Evolutionary conservation across 1,140 invertebrate genomes (phyloP), one percentile per base, ranked within the genome.

Genomic region (Magallana gigas): DNA sequence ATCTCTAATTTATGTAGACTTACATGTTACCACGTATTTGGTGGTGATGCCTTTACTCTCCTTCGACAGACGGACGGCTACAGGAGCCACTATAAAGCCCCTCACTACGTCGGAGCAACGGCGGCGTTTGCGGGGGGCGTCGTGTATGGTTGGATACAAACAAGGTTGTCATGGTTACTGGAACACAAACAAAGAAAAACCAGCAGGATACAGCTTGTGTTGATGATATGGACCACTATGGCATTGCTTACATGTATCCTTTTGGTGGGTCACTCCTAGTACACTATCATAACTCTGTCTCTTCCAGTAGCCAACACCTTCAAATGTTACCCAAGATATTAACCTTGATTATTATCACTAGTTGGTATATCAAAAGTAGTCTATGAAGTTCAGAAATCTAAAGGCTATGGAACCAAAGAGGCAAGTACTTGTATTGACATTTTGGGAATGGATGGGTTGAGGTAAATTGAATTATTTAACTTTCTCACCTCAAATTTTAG

Each of bases 121-220:
- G 36, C 36, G 68, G 68, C 23, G 18, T 76, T 76, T 76, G 23
- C 29, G 23, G 68, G 68, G 5, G 68, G 68, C 7, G 68, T 76
- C 12, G 68, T 76, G 7, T 76, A 76, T 23, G 68, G 68, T 8
- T 76, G 68, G 68, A 76, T 76, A 76, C 68, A 76, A 12, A 76
- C 68, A 11, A 76, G 68, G 23, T 29, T 76, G 68, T 76, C 68
- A 76, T 76, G 68, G 68, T 23, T 76, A 76, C 68, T 76, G 18
- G 68, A 76, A 18, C 23, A 5, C 11, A 76, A 76, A 76, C 68
- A 76, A 76, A 76, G 68, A 36, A 11, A 29, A 29, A 76, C 68
- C 5, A 36, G 68, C 8, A 76, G 68, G 23, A 29, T 76, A 29
- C 68, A 76, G 68, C 4, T 76, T 23, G 23, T 29, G 23, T 29